These are phyloP conservation scores for Chironomus striatipennis DNA, from an alignment of 1,140 invertebrate species.

Conservation along the genomic window DNA sequence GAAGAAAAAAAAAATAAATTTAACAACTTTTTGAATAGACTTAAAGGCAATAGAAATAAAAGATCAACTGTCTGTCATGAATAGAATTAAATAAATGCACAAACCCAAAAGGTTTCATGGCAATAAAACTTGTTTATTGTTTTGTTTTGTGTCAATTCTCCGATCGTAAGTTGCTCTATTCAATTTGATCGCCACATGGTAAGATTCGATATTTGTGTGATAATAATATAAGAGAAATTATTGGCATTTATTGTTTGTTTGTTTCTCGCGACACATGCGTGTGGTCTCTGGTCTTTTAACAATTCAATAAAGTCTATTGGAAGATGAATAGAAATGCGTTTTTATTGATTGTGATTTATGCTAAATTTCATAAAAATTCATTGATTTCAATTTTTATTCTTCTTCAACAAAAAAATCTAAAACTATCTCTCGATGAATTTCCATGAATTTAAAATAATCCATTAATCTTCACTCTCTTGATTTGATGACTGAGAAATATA, in stretches of 20 bases:
- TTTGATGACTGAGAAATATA: neutral
- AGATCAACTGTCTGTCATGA: neutral
- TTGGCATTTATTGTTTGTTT: slow-evolving; percentile 14
- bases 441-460: neutral
- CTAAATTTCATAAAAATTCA: neutral
- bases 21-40: too few species aligned
- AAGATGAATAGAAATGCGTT: neutral
- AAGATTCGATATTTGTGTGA: slow-evolving; percentile 1
- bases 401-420: neutral
- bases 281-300: neutral
- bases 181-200: too few species aligned
- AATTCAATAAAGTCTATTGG: neutral
- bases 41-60: neutral
- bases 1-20: too few species aligned
- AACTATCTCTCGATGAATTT: neutral
- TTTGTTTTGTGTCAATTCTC: too few species aligned
- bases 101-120: too few species aligned
- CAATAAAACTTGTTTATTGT: too few species aligned
- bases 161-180: too few species aligned
- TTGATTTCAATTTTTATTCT: too few species aligned
- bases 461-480: neutral
- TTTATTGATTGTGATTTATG: slow-evolving; percentile 1
- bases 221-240: neutral
- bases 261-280: neutral
- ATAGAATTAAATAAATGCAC: too few species aligned